Evolutionary conservation across 1,140 invertebrate species (phyloP), one percentile per base, ranked within the genome.

Genomic region (Megalonaias nervosa): DNA sequence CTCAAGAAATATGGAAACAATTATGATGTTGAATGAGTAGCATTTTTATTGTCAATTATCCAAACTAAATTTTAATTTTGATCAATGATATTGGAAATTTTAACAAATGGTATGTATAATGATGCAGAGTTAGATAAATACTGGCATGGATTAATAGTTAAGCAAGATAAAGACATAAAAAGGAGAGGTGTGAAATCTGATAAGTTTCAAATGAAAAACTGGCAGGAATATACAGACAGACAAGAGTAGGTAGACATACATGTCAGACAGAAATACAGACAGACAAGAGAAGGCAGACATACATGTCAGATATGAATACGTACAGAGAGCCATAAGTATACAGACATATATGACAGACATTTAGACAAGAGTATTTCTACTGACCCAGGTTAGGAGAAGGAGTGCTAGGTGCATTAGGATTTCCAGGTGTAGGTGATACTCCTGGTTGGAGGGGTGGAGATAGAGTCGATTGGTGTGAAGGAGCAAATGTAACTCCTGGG

Each of bases 391-490:
- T 48, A 12, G 19, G 19, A 19, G 19, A 62, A 62, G 19, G 60
- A n/a, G 60, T 62, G 19, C 60, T 62, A 62, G 23, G 23, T 62
- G 6, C 9, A 14, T 19, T 9, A 62, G 60, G 19, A 14, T 62
- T 19, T 62, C 60, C 60, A 57, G 71, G 77, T 21, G 66, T 60
- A 0, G 17, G 71, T 62, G 68, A 70, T 21, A 58, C 19, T 14
- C 17, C 17, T 21, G 67, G 31, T 21, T 58, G 56, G 17, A 59
- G 71, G 55, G 66, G n/a, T 57, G 66, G 71, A 17, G 71, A 58
- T 13, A 61, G 16, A 56, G 75, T 72, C 13, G 66, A 66, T 2
- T 60, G 62, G n/a, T 74, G 72, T 21, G 66, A 66, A 56, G 80
- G 78, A 64, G 62, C 58, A 26, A 78, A 72, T 55, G 56, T 55